Percentiles rank a stretch among this genome's conserved stretches.
phyloP scores from a whole-genome alignment of 2,113 vertebrate genomes.

The Glaucomys volans region DNA sequence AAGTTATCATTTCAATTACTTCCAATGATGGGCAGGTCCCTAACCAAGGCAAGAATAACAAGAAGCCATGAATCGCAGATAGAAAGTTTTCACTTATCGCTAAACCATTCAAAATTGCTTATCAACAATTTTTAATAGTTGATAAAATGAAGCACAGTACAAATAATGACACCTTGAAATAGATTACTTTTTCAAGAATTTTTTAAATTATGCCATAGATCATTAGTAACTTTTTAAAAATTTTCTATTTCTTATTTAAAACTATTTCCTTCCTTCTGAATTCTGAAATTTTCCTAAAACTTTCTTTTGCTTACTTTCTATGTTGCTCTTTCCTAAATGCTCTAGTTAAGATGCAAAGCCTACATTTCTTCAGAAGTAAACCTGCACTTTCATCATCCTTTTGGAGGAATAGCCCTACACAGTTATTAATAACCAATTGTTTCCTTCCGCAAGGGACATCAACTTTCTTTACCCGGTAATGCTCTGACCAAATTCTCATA shows the following conservation, averaged over 20 bases:
- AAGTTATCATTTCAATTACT: constrained; percentile 52
- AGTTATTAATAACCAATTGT: constrained; percentile 9
- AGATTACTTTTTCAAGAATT: constrained; percentile 21
- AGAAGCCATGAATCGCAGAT: neutral
- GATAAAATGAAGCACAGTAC: neutral
- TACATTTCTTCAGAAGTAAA: constrained; percentile 41
- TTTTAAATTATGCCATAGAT: constrained; percentile 8
- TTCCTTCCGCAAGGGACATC: neutral
- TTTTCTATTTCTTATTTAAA: neutral
- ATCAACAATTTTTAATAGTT: constrained; percentile 40
- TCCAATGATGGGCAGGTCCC: neutral
- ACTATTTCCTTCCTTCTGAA: constrained; percentile 6
- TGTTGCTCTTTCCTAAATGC: constrained; percentile 26
- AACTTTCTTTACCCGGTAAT: constrained; percentile 19
- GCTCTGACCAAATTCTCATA: neutral
- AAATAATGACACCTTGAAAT: constrained; percentile 39
- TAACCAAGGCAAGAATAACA: constrained; percentile 27
- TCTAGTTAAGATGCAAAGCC: constrained; percentile 21
- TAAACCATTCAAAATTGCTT: constrained; percentile 44
- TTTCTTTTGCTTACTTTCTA: constrained; percentile 2
- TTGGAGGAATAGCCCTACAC: constrained; percentile 9
- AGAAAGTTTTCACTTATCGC: constrained; percentile 6
- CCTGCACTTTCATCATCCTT: neutral
- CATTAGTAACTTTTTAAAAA: neutral
- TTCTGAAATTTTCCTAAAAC: constrained; percentile 20